Evolutionary conservation across 2,797 vertebrate genomes (phyloP).

Genomic region (Leucoraja ocellata): DNA sequence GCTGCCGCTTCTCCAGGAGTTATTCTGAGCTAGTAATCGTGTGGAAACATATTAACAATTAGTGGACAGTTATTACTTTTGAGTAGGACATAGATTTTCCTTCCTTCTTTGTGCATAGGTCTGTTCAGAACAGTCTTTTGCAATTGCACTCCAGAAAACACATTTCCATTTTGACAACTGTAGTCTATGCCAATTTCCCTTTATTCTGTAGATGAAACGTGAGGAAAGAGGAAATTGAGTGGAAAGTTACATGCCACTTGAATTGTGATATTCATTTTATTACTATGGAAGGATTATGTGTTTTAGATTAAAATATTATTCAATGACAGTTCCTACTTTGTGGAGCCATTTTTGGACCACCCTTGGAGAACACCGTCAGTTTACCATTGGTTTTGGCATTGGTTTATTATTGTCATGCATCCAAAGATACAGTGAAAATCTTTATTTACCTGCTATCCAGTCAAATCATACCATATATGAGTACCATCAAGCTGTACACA

Average conservation of each 20-base stretch:
- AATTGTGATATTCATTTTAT: background rate
- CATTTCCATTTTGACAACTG: background rate
- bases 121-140: background rate
- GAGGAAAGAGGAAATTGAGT: background rate
- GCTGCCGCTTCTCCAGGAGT: background rate
- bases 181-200: background rate
- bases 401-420: no score
- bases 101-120: background rate
- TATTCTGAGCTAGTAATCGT: background rate
- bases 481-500: no score
- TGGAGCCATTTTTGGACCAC: background rate
- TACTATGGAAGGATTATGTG: background rate
- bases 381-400: background rate
- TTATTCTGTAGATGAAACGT: background rate
- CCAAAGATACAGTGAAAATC: no score
- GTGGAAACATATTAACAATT: background rate
- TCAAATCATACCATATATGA: no score
- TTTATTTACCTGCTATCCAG: no score
- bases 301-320: conserved; percentile 20
- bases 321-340: conserved; percentile 3
- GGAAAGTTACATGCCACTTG: background rate
- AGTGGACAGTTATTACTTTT: background rate
- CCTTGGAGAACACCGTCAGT: background rate
- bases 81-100: background rate
- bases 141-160: background rate